phyloP scores from a whole-genome alignment of 1,140 invertebrate species.

The Zelostemma sp. region DNA sequence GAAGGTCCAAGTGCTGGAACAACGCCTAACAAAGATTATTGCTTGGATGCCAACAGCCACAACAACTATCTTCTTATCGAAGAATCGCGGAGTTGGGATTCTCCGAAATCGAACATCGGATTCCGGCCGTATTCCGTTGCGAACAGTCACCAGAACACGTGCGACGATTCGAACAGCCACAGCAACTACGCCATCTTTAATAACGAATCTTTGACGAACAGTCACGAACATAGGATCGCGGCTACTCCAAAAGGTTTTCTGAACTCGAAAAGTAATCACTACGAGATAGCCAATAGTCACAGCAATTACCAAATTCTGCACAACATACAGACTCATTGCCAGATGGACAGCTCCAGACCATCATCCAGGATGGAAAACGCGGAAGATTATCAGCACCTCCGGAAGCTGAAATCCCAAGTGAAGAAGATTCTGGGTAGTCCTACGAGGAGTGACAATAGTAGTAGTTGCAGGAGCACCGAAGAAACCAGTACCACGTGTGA shows the following conservation, averaged over 20 bases:
- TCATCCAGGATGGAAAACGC: neutral
- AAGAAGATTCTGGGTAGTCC: slow-evolving; percentile 2
- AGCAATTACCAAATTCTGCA: slow-evolving; percentile 54
- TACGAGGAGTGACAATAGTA: slow-evolving; percentile 18
- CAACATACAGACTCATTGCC: slow-evolving; percentile 42
- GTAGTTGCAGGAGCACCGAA: slow-evolving; percentile 24
- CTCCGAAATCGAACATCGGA: slow-evolving; percentile 2
- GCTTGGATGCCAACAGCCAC: slow-evolving; percentile 53
- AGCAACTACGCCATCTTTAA: slow-evolving; percentile 26
- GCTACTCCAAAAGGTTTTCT: slow-evolving; percentile 6
- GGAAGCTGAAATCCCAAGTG: neutral
- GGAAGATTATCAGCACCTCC: neutral
- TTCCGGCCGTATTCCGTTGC: slow-evolving; percentile 25
- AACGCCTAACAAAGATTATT: slow-evolving; percentile 13
- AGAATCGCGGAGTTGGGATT: slow-evolving; percentile 16
- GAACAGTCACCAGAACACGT: slow-evolving; percentile 19
- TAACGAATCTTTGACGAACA: slow-evolving; percentile 44
- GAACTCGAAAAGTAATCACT: slow-evolving; percentile 24
- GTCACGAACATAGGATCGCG: slow-evolving; percentile 51
- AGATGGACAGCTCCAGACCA: neutral
- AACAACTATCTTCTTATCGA: slow-evolving; percentile 35
- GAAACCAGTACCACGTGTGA: slow-evolving; percentile 44
- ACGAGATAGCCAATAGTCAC: slow-evolving; percentile 57
- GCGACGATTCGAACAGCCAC: slow-evolving; percentile 46
- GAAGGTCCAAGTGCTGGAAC: slow-evolving; percentile 12